Conservation (phyloP, 2,888 invertebrate genomes). For the Lithophane socia region DNA sequence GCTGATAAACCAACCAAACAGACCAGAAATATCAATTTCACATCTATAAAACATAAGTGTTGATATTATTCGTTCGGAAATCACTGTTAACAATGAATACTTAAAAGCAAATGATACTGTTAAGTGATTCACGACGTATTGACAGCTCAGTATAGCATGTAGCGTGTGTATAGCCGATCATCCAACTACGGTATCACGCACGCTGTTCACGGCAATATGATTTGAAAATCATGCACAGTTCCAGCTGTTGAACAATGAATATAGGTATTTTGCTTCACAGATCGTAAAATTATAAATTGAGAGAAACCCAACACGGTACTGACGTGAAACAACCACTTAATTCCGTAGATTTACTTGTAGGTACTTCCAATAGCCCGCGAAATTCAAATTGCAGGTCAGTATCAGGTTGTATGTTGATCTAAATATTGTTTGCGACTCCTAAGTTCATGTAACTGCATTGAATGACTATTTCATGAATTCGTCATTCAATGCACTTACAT, state of each 20-base stretch:
- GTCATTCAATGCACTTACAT: too few relatives aligned
- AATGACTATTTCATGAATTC: too few relatives aligned
- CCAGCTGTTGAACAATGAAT: background rate
- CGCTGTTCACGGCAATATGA: constrained; percentile 8
- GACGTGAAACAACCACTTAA: background rate
- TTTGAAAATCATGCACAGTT: background rate
- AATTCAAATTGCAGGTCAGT: too few relatives aligned
- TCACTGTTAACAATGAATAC: constrained; percentile 2
- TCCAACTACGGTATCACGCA: background rate
- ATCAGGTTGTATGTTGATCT: too few relatives aligned
- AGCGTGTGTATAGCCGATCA: background rate
- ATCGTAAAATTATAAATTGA: constrained; percentile 1
- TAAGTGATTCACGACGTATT: constrained; percentile 2
- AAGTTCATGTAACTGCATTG: too few relatives aligned
- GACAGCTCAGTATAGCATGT: constrained; percentile 8
- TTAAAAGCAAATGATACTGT: constrained; percentile 6
- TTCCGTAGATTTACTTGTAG: too few relatives aligned
- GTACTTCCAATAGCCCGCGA: background rate
- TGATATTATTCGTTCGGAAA: background rate
- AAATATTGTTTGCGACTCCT: too few relatives aligned
- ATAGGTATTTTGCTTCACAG: background rate
- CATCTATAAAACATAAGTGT: background rate
- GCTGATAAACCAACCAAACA: background rate
- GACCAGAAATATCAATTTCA: background rate
- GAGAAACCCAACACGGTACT: background rate